Evolutionary conservation across 2,888 invertebrate genomes (phyloP).

Genomic region (Allophyes oxyacanthae): DNA sequence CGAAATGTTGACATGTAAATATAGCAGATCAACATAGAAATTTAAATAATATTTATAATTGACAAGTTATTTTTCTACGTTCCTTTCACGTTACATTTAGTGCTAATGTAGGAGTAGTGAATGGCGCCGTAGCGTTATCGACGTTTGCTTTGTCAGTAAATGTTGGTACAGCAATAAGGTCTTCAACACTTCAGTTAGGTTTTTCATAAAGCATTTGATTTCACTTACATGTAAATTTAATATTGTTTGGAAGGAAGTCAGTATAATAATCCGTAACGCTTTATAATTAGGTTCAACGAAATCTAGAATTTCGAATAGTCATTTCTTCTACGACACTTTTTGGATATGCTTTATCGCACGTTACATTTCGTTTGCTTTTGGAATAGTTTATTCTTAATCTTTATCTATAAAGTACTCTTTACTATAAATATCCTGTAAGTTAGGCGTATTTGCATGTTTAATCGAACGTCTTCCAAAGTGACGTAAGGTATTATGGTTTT

Average conservation of each 20-base stretch:
- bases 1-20: conserved; percentile 88
- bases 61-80: conserved; percentile 88
- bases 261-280: conserved; percentile 86
- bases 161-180: conserved; percentile 68
- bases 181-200: conserved; percentile 43
- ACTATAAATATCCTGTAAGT: conserved; percentile 79
- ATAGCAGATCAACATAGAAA: conserved; percentile 88
- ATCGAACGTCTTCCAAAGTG: conserved; percentile 89
- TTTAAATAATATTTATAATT: conserved; percentile 85
- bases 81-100: conserved; percentile 79
- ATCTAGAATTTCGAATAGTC: conserved; percentile 84
- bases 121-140: conserved; percentile 55
- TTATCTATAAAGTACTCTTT: conserved; percentile 70
- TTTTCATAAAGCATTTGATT: conserved; percentile 47
- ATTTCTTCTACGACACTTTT: conserved; percentile 80
- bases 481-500: conserved; percentile 77
- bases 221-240: conserved; percentile 66
- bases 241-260: conserved; percentile 77
- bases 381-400: conserved; percentile 54
- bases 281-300: conserved; percentile 88
- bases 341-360: conserved; percentile 79
- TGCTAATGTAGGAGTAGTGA: conserved; percentile 63
- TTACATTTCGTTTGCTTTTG: conserved; percentile 64
- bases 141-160: conserved; percentile 61
- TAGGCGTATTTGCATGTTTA: conserved; percentile 84